Base-by-base conservation (phyloP, 2,888 invertebrate genomes). In the Trichopoda pennipes region DNA sequence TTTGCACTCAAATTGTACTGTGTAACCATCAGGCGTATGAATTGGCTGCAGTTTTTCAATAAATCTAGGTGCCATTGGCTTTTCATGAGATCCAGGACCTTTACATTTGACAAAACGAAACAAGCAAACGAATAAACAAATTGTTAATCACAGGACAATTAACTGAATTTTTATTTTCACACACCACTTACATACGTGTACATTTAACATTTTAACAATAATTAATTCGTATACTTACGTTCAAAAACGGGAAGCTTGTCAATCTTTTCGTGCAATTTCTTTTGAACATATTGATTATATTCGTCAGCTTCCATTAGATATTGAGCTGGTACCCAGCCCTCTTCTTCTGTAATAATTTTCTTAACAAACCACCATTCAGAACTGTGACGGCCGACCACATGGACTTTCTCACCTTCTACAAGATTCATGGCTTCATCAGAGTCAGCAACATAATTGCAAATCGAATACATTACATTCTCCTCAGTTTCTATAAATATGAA, bases 1-100 rank as follows among this genome's bases (percentile, higher is more conserved):
- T 92, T 98, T 97, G 88, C 98, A 99, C 91, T 98, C 96, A 90
- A 99, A 99, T 90, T 98, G 97, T 14, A 98, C 96, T 0, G 98
- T 97, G 83, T 96, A 96, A 69, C 99, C 99, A 91, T 99, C 99
- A 2, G 95, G 95, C 3, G 95, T 95, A 85, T 95, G 95, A 86
- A 96, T 95, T 1, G 96, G 96, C 87, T 96, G 94, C 44, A 98
- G 91, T 91, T 97, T 97, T 90, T 96, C 95, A 53, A 95, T 93
- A 89, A 98, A 97, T 89, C 95, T 94, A 8, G 98, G 98, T 21
- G 97, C 97, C 82, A 94, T 92, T 8, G 96, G 93, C 89, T 95
- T 95, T 87, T 96, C 96, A 86, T 95, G 94, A 9, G 94, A 93
- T 84, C 93, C 93, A 21, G 96, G 96, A 92, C 96, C 97, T 97